Evolutionary conservation across 2,888 invertebrate genomes (phyloP).

Genomic region (Acanthopleura granulata): DNA sequence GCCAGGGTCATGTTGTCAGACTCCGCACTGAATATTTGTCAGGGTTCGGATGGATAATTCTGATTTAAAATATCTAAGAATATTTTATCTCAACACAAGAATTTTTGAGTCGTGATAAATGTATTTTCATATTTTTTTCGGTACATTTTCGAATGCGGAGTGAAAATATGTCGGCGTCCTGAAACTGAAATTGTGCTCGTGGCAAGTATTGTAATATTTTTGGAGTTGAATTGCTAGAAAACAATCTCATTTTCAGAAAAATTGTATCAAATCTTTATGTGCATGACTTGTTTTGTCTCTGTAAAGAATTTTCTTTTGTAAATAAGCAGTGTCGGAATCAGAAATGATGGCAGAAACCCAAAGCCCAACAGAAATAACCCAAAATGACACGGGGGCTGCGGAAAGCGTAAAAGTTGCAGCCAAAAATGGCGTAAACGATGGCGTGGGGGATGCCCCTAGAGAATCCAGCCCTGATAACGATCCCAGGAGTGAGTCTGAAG

Average conservation of each 20-base stretch:
- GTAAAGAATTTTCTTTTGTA: not conserved
- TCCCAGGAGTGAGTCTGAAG: conserved; percentile 10
- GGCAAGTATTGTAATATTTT: conserved; percentile 6
- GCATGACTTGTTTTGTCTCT: too few relatives aligned
- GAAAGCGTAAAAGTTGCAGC: not conserved
- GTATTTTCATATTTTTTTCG: too few relatives aligned
- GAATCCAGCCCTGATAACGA: conserved; percentile 12
- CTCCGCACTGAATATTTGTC: not conserved
- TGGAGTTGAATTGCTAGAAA: not conserved
- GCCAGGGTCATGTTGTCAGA: not conserved
- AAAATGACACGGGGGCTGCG: not conserved
- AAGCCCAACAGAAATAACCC: not conserved
- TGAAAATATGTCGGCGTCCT: conserved; percentile 20
- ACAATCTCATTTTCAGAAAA: too few relatives aligned
- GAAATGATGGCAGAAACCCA: conserved; percentile 4
- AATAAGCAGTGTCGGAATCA: conserved; percentile 7
- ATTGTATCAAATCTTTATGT: too few relatives aligned
- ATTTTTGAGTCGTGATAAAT: too few relatives aligned
- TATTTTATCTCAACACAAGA: too few relatives aligned
- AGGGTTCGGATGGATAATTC: too few relatives aligned
- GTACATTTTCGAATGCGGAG: conserved; percentile 3
- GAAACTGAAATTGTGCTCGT: conserved; percentile 12
- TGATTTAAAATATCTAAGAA: too few relatives aligned
- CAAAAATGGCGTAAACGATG: not conserved
- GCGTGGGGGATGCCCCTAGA: not conserved